A percentile compares a stretch with the other conserved stretches of the same genome.
phyloP scores from a whole-genome alignment of 2,113 vertebrate species.

The Ctenomys sociabilis region DNA sequence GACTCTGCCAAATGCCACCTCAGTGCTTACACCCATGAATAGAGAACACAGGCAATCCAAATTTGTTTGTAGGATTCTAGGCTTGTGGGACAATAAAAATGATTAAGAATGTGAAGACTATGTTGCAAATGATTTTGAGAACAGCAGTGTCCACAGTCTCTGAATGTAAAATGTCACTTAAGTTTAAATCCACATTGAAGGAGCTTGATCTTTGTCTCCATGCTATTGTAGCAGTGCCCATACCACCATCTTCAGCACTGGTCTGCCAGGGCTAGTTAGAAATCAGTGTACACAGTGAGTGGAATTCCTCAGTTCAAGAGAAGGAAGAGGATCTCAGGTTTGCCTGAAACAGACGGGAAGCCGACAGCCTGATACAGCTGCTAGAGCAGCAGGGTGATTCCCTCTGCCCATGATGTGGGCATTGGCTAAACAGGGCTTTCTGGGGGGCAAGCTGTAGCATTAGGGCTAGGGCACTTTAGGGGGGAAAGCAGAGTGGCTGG shows the following conservation, averaged over 20 bases:
- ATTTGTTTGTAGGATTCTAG: slow-evolving; percentile 9
- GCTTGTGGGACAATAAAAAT: not conserved
- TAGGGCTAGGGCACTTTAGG: not conserved
- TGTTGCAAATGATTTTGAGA: slow-evolving; percentile 20
- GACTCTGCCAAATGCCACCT: not conserved
- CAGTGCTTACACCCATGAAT: not conserved
- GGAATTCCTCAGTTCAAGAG: not conserved
- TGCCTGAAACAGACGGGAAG: not conserved
- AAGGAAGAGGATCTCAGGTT: not conserved
- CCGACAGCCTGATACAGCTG: too few relatives aligned
- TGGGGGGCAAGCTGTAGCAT: not conserved
- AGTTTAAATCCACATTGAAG: not conserved
- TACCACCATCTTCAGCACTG: not conserved
- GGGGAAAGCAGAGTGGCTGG: not conserved
- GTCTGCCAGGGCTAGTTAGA: not conserved
- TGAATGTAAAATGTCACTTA: not conserved
- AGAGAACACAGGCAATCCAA: too few relatives aligned
- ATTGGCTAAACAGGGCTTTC: not conserved
- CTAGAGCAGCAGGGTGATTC: not conserved
- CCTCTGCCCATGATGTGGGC: not conserved
- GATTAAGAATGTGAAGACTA: not conserved
- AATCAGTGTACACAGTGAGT: not conserved
- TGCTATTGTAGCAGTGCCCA: not conserved
- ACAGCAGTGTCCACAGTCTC: not conserved
- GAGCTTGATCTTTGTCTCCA: not conserved